Evolutionary conservation across 2,113 vertebrate genomes (phyloP).

Genomic region (Centropus bengalensis): DNA sequence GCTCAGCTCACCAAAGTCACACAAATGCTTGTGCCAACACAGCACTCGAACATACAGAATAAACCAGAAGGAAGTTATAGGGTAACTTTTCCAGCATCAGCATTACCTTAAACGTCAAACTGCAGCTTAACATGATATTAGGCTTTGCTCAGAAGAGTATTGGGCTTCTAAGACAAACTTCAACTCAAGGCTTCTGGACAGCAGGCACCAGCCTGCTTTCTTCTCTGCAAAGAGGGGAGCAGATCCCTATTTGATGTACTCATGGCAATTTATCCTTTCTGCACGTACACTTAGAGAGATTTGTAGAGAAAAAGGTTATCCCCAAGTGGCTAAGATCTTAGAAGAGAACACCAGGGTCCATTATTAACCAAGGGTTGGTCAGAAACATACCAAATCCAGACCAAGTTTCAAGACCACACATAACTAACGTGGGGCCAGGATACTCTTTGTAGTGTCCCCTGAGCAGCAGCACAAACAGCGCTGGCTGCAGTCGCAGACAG

Average conservation of each 20-base stretch:
- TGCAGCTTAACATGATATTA: background rate
- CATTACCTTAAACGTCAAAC: background rate
- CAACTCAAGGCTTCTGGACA: background rate
- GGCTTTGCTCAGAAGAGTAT: background rate
- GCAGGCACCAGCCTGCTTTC: background rate
- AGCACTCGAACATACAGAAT: background rate
- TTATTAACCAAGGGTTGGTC: background rate
- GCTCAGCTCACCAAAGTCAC: background rate
- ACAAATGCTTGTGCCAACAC: background rate
- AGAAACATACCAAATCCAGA: background rate
- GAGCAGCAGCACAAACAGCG: background rate
- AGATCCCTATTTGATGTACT: background rate
- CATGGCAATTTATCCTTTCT: background rate
- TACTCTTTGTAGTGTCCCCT: background rate
- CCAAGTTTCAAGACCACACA: background rate
- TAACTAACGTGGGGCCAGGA: background rate
- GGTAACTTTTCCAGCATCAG: background rate
- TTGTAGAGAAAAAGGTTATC: background rate
- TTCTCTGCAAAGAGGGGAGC: background rate
- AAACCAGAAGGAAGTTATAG: background rate
- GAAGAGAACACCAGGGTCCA: background rate
- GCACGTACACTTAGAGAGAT: background rate
- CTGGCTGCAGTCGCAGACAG: background rate
- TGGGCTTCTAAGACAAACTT: background rate
- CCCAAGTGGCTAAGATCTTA: background rate